Base-by-base conservation (phyloP, 2,113 vertebrate species). In the Orycteropus afer region DNA sequence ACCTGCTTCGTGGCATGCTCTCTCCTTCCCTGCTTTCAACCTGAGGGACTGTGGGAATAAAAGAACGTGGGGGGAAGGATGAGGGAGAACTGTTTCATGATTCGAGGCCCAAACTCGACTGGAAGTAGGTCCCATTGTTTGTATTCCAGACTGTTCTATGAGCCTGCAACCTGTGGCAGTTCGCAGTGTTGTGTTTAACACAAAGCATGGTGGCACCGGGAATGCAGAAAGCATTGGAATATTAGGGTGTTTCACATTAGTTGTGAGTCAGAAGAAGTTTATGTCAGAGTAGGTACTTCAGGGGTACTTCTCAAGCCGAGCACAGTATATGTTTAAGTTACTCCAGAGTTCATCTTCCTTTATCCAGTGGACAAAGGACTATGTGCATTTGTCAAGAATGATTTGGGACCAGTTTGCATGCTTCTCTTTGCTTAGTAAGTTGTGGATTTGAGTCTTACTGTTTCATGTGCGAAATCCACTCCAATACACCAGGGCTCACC, bases 1-100 rank as follows among this genome's bases (percentile, higher is more conserved):
- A 15, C 74, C 42, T 18, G 27, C 79, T 86, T 78, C 49, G 2
- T 32, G 71, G 69, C 27, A 20, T n/a, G 25, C 53, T 47, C 69
- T 77, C 49, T 42, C 77, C 78, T 77, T 25, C 15, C 69, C 82
- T 18, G 90, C 74, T 78, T 63, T 78, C 88, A 69, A 40, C 49
- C 25, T 12, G 5, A 67, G 74, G 73, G 85, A 63, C 65, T n/a
- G 25, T 3, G 47, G 27, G 25, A 63, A 51, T 34, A 11, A 49
- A 59, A 23, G 42, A 76, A 47, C 85, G 49, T 57, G 40, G 1
- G 2, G 51, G 61, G 51, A 20, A 22, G n/a, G n/a, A 25, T 1
- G 4, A 20, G n/a, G 49, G 20, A 73, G 49, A 63, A 69, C 25
- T 12, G 29, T 9, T 69, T 37, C 29, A 74, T 25, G 32, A 59